These are phyloP conservation scores for Orcinus orca DNA, from an alignment of 2,113 vertebrate genomes.

Conservation along the genomic window DNA sequence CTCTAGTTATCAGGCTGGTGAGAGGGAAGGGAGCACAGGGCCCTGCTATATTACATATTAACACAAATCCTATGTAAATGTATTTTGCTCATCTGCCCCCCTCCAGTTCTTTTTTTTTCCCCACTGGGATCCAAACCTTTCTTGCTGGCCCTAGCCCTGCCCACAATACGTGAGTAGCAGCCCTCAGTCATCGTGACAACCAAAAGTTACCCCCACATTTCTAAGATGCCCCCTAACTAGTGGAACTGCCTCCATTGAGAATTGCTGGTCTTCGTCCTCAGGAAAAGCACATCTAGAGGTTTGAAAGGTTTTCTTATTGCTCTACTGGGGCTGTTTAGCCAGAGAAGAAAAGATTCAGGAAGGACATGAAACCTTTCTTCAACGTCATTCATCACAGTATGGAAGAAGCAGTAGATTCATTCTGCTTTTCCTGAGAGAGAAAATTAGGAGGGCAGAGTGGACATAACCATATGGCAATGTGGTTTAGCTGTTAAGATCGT, in stretches of 20 bases:
- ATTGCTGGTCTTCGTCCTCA: not conserved
- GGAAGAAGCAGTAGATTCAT: not conserved
- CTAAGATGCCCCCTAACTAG: not conserved
- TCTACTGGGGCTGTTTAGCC: not conserved
- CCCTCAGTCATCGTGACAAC: not conserved
- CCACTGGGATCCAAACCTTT: not conserved
- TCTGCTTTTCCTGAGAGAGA: not conserved
- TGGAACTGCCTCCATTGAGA: not conserved
- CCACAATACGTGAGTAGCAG: not conserved
- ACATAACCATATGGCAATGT: too few species aligned
- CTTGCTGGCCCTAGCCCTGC: not conserved
- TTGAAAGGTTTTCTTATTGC: not conserved
- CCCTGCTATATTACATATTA: accelerated
- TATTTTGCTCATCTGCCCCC: not conserved
- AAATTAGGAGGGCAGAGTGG: too few species aligned
- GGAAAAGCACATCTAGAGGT: not conserved
- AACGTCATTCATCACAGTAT: not conserved
- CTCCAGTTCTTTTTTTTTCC: accelerated
- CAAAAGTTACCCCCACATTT: not conserved
- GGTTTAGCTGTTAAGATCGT: accelerated
- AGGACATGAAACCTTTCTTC: not conserved
- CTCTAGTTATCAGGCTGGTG: not conserved
- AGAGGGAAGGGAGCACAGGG: not conserved
- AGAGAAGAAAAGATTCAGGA: not conserved
- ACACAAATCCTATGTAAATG: not conserved